These are phyloP conservation scores for Mareca penelope DNA, from an alignment of 2,797 vertebrate species.

Conservation along the genomic window DNA sequence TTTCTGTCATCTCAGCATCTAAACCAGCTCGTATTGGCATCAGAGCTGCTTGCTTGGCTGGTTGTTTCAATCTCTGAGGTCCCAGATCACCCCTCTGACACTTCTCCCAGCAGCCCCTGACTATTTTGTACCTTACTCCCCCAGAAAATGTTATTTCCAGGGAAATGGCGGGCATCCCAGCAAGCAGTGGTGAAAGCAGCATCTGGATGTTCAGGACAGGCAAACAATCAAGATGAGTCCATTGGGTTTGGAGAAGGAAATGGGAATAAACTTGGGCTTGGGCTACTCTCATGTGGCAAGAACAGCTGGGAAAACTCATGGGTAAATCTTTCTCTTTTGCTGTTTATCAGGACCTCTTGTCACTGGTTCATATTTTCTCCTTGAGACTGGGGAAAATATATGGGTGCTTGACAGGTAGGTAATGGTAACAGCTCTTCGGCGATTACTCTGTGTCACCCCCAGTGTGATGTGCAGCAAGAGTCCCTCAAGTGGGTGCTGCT, in stretches of 20 bases:
- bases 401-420: not conserved
- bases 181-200: not conserved
- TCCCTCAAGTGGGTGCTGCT: constrained; percentile 18
- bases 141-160: not conserved
- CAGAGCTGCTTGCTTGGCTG: not conserved
- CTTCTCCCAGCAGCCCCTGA: not conserved
- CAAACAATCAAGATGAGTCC: not conserved
- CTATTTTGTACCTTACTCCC: not conserved
- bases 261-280: not conserved
- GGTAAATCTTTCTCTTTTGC: not conserved
- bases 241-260: not conserved
- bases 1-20: not conserved
- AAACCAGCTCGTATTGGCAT: not conserved
- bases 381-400: not conserved
- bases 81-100: not conserved
- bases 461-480: not conserved
- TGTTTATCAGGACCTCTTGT: not conserved
- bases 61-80: not conserved
- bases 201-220: not conserved
- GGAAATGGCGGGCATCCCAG: not conserved
- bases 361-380: constrained; percentile 1
- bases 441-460: not conserved
- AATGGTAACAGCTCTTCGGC: not conserved
- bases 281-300: not conserved
- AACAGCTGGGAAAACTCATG: not conserved